These are phyloP conservation scores for Gasterosteus nipponicus DNA, from an alignment of 2,113 vertebrate genomes.

Conservation along the genomic window DNA sequence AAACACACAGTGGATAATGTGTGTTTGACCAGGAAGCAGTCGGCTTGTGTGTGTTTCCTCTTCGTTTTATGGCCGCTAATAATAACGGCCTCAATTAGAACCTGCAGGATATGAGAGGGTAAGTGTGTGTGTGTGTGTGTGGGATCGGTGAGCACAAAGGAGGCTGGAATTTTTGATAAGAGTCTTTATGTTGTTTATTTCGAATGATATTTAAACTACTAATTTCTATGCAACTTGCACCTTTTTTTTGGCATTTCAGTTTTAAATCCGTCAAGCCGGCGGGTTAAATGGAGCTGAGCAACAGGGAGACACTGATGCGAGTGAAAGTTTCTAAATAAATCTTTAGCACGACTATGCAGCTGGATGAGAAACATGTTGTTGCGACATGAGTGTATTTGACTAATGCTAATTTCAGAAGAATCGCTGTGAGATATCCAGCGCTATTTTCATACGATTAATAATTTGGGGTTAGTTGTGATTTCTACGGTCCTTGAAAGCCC, in stretches of 20 bases:
- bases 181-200: not conserved
- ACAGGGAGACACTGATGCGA: slow-evolving; percentile 42
- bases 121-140: slow-evolving; percentile 15
- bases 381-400: slow-evolving; percentile 47
- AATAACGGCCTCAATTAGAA: slow-evolving; percentile 38
- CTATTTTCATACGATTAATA: slow-evolving; percentile 62
- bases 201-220: slow-evolving; percentile 6
- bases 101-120: slow-evolving; percentile 15
- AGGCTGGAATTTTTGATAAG: not conserved
- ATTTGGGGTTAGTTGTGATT: slow-evolving; percentile 58
- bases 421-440: slow-evolving; percentile 49
- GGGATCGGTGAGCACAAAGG: not conserved
- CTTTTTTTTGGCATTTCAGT: not conserved
- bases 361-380: slow-evolving; percentile 58
- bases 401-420: slow-evolving; percentile 51
- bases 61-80: slow-evolving; percentile 60
- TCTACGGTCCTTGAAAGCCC: slow-evolving; percentile 57
- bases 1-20: slow-evolving; percentile 48
- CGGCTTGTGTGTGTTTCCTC: slow-evolving; percentile 44
- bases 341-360: slow-evolving; percentile 31
- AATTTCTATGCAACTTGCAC: not conserved
- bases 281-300: slow-evolving; percentile 9
- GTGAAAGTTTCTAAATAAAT: slow-evolving; percentile 55
- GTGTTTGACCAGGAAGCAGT: slow-evolving; percentile 54
- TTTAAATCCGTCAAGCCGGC: not conserved